Conservation (phyloP, 2,888 invertebrate species). For the Diloba caeruleocephala region DNA sequence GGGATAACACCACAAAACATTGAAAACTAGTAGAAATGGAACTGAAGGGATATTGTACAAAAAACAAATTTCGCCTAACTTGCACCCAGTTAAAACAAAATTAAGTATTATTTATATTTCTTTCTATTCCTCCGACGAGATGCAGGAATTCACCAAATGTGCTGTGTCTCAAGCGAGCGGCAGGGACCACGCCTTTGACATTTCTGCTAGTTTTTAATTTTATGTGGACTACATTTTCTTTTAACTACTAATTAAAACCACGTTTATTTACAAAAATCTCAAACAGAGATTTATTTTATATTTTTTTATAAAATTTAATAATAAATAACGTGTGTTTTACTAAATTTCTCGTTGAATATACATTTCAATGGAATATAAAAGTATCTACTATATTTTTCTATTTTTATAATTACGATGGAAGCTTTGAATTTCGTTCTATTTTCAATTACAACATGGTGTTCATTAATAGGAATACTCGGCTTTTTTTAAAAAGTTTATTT, state of each 20-base stretch:
- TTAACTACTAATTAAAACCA: constrained; percentile 67
- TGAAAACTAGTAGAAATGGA: too few species aligned
- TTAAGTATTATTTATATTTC: too few species aligned
- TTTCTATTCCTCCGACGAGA: too few species aligned
- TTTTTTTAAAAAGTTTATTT: constrained; percentile 83
- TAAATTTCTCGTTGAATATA: constrained; percentile 63
- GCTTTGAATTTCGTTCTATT: constrained; percentile 39
- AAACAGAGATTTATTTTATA: constrained; percentile 66
- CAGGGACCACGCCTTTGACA: too few species aligned
- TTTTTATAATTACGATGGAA: constrained; percentile 52
- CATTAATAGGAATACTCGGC: constrained; percentile 65
- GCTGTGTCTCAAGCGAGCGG: too few species aligned
- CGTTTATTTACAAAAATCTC: constrained; percentile 73
- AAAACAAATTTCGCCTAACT: too few species aligned
- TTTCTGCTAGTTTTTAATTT: constrained; percentile 20
- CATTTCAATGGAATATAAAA: constrained; percentile 67
- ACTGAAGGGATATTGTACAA: too few species aligned
- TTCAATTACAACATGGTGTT: constrained; percentile 49
- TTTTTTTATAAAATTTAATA: constrained; percentile 67
- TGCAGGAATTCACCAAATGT: too few species aligned
- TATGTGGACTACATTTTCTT: constrained; percentile 18
- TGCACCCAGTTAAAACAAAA: too few species aligned
- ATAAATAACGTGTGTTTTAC: constrained; percentile 64
- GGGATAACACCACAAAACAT: too few species aligned
- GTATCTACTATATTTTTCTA: constrained; percentile 60